phyloP scores from a whole-genome alignment of 2,113 vertebrate species.

The Trogon melanurus region DNA sequence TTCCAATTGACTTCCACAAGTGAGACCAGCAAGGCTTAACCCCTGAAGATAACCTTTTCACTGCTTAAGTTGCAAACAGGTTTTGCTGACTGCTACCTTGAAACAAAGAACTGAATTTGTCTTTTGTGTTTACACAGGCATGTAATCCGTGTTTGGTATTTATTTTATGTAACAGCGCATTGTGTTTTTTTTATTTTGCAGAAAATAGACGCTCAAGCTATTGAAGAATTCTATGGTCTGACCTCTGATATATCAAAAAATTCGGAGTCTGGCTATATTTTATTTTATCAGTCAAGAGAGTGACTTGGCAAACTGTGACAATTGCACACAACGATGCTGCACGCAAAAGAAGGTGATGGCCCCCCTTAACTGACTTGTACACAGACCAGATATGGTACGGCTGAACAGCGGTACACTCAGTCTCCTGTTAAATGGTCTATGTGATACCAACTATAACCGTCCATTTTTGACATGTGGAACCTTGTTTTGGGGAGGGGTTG shows the following conservation, averaged over 20 bases:
- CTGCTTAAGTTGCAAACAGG: background rate
- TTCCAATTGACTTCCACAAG: background rate
- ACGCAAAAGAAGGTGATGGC: background rate
- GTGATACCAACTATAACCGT: background rate
- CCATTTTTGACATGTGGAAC: constrained; percentile 41
- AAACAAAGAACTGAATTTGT: background rate
- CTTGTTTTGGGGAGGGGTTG: background rate
- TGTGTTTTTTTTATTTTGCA: constrained; percentile 62
- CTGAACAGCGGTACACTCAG: background rate
- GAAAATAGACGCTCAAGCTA: constrained; percentile 99
- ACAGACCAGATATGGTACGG: background rate
- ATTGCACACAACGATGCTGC: background rate
- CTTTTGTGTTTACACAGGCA: background rate
- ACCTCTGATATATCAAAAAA: constrained; percentile 99
- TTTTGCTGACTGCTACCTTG: background rate
- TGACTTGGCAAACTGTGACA: constrained; percentile 72
- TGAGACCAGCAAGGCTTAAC: background rate
- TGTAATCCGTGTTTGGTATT: background rate
- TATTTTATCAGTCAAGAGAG: constrained; percentile 98
- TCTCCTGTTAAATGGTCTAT: constrained; percentile 1
- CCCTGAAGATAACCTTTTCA: background rate
- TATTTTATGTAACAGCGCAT: background rate
- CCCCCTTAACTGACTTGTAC: constrained; percentile 14
- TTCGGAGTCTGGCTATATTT: constrained; percentile 98
- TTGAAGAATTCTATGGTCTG: constrained; percentile 98